A percentile compares a stretch with the other conserved stretches of the same genome.
Evolutionary conservation across 2,797 vertebrate genomes (phyloP).

Genomic region (Ispidina lecontei): DNA sequence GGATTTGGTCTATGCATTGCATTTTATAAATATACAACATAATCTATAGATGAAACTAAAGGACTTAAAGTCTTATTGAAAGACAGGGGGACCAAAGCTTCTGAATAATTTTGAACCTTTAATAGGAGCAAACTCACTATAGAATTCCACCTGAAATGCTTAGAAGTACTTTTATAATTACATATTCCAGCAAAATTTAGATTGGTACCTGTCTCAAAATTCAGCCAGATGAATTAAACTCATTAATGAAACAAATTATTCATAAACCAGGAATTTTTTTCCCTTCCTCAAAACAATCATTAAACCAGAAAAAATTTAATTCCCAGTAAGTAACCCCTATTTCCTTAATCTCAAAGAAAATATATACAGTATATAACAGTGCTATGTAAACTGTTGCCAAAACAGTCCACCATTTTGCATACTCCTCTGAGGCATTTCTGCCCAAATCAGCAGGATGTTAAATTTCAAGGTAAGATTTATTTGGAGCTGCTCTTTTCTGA

Average conservation of each 20-base stretch:
- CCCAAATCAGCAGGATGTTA: slow-evolving; percentile 54
- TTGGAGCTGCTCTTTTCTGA: slow-evolving; percentile 48
- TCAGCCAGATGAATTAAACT: slow-evolving; percentile 63
- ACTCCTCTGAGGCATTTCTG: neutral
- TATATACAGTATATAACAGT: neutral
- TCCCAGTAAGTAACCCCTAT: slow-evolving; percentile 10
- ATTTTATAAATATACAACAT: neutral
- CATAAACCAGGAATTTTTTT: slow-evolving; percentile 38
- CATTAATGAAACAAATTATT: slow-evolving; percentile 65
- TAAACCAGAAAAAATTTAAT: slow-evolving; percentile 52
- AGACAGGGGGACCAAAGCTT: neutral
- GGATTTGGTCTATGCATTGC: neutral
- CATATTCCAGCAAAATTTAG: slow-evolving; percentile 60
- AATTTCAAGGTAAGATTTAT: slow-evolving; percentile 65
- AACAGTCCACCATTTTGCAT: slow-evolving; percentile 24
- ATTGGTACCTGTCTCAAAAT: slow-evolving; percentile 63
- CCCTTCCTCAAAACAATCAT: slow-evolving; percentile 45
- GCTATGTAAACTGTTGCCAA: neutral
- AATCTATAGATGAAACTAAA: neutral
- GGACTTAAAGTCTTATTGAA: neutral
- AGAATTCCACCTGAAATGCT: neutral
- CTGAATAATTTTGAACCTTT: neutral
- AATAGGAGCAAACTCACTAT: neutral
- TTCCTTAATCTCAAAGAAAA: slow-evolving; percentile 49
- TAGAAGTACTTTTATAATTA: slow-evolving; percentile 46